A percentile compares a stretch with the other conserved stretches of the same genome.
Conservation (phyloP, 2,113 vertebrate genomes). For the Gymnocephalus cernua region DNA sequence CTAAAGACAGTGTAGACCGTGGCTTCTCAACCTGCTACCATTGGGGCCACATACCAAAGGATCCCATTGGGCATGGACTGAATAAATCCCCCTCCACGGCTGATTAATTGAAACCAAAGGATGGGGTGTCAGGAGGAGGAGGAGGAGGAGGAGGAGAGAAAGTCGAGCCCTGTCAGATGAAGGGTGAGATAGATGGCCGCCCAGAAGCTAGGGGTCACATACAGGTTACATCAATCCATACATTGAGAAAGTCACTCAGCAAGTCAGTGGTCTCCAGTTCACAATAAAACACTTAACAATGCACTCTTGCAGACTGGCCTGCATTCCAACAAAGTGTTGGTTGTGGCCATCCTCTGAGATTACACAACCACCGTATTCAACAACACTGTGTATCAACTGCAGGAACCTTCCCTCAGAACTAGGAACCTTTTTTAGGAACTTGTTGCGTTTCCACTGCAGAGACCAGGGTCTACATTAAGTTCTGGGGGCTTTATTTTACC, state of each 20-base stretch:
- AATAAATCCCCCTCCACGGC: constrained; percentile 78
- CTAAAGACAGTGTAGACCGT: constrained; percentile 74
- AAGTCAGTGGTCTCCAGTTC: constrained; percentile 4
- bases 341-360: background rate
- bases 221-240: constrained; percentile 54
- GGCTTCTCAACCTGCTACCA: constrained; percentile 82
- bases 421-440: no score
- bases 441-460: no score
- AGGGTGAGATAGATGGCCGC: constrained; percentile 50
- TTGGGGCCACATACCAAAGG: constrained; percentile 76
- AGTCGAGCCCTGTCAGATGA: constrained; percentile 54
- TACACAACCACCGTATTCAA: background rate
- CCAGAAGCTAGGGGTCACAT: constrained; percentile 59
- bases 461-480: no score
- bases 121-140: constrained; percentile 67
- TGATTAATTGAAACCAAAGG: constrained; percentile 81
- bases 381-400: no score
- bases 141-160: constrained; percentile 45
- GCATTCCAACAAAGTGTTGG: background rate
- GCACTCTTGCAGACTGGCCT: background rate
- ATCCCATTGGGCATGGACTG: constrained; percentile 73
- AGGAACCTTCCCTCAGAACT: no score
- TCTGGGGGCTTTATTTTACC: no score
- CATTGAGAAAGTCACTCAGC: constrained; percentile 14
- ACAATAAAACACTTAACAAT: constrained; percentile 6